Base-by-base conservation (phyloP, 2,797 vertebrate species). In the Hydrophis major region DNA sequence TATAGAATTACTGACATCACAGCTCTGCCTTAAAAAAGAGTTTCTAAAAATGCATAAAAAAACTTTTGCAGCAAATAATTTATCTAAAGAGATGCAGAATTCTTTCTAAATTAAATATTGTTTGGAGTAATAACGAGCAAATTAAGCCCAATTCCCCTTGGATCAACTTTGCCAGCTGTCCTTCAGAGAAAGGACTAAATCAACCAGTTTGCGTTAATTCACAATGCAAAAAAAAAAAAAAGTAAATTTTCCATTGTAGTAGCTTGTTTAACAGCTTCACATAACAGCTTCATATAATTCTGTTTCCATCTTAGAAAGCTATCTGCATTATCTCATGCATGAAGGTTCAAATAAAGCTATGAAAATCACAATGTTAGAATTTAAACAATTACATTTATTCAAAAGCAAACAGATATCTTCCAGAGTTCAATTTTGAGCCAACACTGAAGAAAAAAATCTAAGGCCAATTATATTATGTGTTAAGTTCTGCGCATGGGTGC, bases 1-100 rank as follows among this genome's bases (percentile, higher is more conserved):
- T 57, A 12, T 69, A 94, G 59, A 93, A 91, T 93, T 47, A 89
- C 53, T 94, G 55, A 93, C 56, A 89, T 95, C 90, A 95, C 37
- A 55, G 89, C 57, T 50, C 63, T 53, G 56, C 2, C 2, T 25
- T 22, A 69, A 61, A 66, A 94, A 63, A 90, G 28, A 88, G 42
- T 3, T 88, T 28, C 12, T 18, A 47, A 69, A 94, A 13, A 27
- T 56, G 12, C 25, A 47, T 16, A 1, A 4, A 91, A 50, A 50
- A 59, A 5, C 55, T 90, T 61, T 47, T 69, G 55, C 63, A 27
- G 2, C 4, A 20, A 16, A 88, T n/a, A 55, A 11, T 94, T 91
- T 93, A 50, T 89, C n/a, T n/a, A 92, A 2, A 28, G 25, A 55
- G 16, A 69, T 14, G 6, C 37, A 61, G 88, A 55, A 91, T 90